These are phyloP conservation scores for Cynaeus angustus DNA, from an alignment of 2,888 invertebrate genomes.

Conservation along the genomic window DNA sequence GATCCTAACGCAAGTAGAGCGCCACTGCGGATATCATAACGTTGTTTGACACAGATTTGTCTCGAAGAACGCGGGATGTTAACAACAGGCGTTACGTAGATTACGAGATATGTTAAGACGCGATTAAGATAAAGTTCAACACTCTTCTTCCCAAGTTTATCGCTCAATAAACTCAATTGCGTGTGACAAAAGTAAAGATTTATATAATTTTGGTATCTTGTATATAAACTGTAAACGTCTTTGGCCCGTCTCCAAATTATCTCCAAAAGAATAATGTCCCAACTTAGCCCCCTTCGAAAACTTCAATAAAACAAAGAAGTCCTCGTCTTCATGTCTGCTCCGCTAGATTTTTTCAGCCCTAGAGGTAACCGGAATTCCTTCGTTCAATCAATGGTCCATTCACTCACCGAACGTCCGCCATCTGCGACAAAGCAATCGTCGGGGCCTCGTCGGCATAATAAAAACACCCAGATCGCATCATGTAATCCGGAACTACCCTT, in stretches of 20 bases:
- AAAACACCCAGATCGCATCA: slow-evolving; percentile 35
- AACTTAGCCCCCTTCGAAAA: neutral
- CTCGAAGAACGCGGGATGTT: neutral
- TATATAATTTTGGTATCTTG: neutral
- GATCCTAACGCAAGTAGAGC: too few relatives aligned
- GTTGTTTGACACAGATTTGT: too few relatives aligned
- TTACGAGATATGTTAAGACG: neutral
- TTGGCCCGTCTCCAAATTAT: slow-evolving; percentile 1
- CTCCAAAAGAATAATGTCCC: neutral
- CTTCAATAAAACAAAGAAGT: neutral
- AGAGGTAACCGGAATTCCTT: slow-evolving; percentile 42
- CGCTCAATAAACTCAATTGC: slow-evolving; percentile 1
- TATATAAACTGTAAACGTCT: slow-evolving; percentile 4
- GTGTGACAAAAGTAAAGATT: neutral
- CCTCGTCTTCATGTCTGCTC: neutral
- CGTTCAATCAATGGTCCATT: slow-evolving; percentile 42
- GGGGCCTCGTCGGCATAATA: slow-evolving; percentile 41
- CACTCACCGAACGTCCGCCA: slow-evolving; percentile 30
- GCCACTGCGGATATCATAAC: neutral
- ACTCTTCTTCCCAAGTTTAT: slow-evolving; percentile 1
- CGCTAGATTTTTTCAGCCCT: slow-evolving; percentile 3
- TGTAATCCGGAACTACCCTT: slow-evolving; percentile 33
- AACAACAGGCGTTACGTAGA: neutral
- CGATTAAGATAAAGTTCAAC: slow-evolving; percentile 4
- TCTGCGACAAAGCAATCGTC: slow-evolving; percentile 43